A percentile compares a stretch with the other conserved stretches of the same genome.
These are phyloP conservation scores for Oasisia sp. DNA, from an alignment of 2,888 invertebrate genomes.

Conservation along the genomic window DNA sequence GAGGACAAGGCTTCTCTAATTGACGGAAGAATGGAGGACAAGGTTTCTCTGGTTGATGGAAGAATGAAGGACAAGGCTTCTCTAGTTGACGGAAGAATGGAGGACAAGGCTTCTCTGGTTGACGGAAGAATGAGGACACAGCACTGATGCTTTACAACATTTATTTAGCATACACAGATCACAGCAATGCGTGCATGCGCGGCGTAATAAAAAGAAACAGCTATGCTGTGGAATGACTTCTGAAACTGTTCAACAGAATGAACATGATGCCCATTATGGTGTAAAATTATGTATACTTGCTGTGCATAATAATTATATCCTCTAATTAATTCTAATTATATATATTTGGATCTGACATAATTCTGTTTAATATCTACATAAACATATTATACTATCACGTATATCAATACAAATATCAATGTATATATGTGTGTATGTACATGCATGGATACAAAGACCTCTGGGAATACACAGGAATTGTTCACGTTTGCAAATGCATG, in stretches of 20 bases:
- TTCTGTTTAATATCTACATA: background rate
- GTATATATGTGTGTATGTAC: background rate
- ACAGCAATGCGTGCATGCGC: background rate
- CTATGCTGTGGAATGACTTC: background rate
- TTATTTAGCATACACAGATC: background rate
- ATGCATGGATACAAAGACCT: background rate
- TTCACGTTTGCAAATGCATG: background rate
- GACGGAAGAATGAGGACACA: background rate
- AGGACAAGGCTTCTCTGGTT: background rate
- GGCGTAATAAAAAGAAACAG: background rate
- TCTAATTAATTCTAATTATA: background rate
- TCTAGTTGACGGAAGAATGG: background rate
- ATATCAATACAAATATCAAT: background rate
- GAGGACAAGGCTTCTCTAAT: background rate
- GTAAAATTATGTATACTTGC: constrained; percentile 9
- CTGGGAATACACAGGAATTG: background rate
- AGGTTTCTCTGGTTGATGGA: background rate
- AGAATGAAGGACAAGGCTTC: background rate
- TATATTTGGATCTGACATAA: background rate
- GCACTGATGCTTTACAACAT: background rate
- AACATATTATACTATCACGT: background rate
- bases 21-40: background rate
- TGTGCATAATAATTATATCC: background rate
- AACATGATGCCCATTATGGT: background rate
- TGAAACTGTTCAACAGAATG: background rate